Conservation (phyloP, 2,113 vertebrate species). For the Heterotis niloticus region DNA sequence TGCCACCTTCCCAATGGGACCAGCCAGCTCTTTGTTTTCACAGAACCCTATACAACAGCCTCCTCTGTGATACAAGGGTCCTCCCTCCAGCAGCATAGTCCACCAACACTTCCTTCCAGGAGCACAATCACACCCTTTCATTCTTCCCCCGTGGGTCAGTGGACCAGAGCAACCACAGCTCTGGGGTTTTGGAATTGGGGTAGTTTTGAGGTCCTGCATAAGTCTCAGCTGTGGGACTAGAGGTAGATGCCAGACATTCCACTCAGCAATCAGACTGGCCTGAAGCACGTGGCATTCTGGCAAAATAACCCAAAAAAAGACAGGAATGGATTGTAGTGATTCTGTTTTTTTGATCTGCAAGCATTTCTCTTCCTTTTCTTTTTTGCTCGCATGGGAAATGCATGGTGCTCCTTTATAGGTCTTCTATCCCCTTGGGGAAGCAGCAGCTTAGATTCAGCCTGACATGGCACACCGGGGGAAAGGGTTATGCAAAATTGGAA, state of each 20-base stretch:
- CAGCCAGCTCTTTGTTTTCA: neutral
- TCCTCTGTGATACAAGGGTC: slow-evolving; percentile 14
- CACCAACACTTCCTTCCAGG: neutral
- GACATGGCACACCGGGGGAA: slow-evolving; percentile 18
- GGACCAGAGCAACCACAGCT: slow-evolving; percentile 3
- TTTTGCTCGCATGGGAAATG: neutral
- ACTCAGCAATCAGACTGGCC: neutral
- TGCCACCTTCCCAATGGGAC: slow-evolving; percentile 9
- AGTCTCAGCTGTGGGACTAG: neutral
- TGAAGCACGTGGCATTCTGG: neutral
- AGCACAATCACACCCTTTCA: slow-evolving; percentile 15
- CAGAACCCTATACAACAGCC: neutral
- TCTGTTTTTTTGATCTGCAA: slow-evolving; percentile 2
- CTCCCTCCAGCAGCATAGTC: neutral
- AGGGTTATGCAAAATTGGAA: neutral
- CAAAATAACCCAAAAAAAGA: neutral
- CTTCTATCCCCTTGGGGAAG: slow-evolving; percentile 28
- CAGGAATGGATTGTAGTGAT: neutral
- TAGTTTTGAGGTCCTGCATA: neutral
- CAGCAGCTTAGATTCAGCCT: slow-evolving; percentile 24
- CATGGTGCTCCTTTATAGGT: slow-evolving; percentile 27
- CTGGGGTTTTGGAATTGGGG: neutral
- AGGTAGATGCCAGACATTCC: slow-evolving; percentile 24
- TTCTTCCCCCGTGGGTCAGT: slow-evolving; percentile 2
- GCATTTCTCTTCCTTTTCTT: neutral